These are phyloP conservation scores for Stenoptilia bipunctidactyla DNA, from an alignment of 2,888 invertebrate species.

Conservation along the genomic window DNA sequence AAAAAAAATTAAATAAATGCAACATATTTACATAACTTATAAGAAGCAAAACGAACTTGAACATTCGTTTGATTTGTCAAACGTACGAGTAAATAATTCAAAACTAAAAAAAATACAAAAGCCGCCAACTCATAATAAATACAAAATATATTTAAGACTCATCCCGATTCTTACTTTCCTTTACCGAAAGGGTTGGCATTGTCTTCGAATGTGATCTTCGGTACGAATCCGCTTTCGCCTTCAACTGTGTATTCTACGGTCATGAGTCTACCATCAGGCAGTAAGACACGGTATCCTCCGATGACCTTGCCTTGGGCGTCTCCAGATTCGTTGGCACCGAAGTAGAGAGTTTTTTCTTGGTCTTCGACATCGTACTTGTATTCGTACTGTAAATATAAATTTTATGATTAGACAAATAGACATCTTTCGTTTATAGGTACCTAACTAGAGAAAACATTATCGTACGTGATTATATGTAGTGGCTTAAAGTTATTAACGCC, in stretches of 20 bases:
- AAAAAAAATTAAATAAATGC: no score
- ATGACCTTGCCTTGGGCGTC: conserved; percentile 74
- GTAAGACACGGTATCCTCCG: conserved; percentile 76
- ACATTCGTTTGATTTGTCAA: no score
- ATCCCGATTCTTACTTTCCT: conserved; percentile 29
- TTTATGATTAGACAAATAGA: no score
- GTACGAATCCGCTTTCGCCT: conserved; percentile 79
- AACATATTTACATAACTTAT: no score
- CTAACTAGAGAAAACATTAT: no score
- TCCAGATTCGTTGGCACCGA: conserved; percentile 77
- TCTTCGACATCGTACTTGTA: conserved; percentile 82
- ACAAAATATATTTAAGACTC: not conserved
- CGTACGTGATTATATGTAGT: no score
- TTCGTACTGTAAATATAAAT: conserved; percentile 72
- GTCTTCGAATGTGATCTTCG: conserved; percentile 75
- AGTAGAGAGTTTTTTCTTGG: conserved; percentile 75
- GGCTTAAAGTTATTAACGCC: no score
- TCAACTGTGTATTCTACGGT: conserved; percentile 80
- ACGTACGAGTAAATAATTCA: no score
- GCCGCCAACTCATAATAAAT: not conserved
- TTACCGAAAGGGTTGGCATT: conserved; percentile 71
- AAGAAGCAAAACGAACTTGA: no score
- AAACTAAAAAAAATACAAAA: not conserved
- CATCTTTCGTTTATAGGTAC: no score
- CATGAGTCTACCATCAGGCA: conserved; percentile 81